Percentiles rank a stretch among this genome's conserved stretches.
phyloP scores from a whole-genome alignment of 2,888 invertebrate species.

The Pocota personata region DNA sequence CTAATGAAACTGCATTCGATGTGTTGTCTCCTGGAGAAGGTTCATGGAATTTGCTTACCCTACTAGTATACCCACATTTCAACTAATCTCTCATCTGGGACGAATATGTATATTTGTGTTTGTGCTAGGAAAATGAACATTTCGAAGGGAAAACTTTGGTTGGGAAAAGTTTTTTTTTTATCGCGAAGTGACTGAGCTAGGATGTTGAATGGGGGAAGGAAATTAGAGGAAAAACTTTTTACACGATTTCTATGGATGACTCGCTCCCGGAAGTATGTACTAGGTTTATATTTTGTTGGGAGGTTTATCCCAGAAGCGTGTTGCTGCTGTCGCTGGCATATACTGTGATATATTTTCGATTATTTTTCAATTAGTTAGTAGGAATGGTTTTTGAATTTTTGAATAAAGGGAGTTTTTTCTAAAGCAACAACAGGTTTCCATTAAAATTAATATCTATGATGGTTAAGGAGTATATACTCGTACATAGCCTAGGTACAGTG shows the following conservation, averaged over 20 bases:
- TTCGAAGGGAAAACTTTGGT: conserved; percentile 15
- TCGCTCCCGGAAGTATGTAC: background rate
- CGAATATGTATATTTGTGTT: conserved; percentile 19
- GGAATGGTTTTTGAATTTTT: too few relatives aligned
- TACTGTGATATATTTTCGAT: background rate
- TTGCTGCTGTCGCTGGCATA: background rate
- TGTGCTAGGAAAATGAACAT: background rate
- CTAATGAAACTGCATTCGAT: conserved; percentile 48
- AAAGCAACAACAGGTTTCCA: too few relatives aligned
- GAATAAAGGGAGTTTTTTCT: background rate
- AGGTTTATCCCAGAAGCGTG: background rate
- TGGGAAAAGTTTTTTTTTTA: background rate
- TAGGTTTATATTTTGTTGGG: background rate
- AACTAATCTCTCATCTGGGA: conserved; percentile 20
- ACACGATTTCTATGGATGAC: background rate
- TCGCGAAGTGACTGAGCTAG: background rate
- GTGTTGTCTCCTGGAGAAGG: conserved; percentile 22
- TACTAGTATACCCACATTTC: background rate
- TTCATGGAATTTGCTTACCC: background rate
- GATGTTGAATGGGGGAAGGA: background rate
- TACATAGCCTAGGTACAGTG: too few relatives aligned
- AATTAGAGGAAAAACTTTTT: background rate
- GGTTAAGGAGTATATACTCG: too few relatives aligned
- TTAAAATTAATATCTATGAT: too few relatives aligned
- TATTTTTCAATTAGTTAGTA: background rate